phyloP scores from a whole-genome alignment of 2,113 vertebrate genomes.

The Equus quagga region DNA sequence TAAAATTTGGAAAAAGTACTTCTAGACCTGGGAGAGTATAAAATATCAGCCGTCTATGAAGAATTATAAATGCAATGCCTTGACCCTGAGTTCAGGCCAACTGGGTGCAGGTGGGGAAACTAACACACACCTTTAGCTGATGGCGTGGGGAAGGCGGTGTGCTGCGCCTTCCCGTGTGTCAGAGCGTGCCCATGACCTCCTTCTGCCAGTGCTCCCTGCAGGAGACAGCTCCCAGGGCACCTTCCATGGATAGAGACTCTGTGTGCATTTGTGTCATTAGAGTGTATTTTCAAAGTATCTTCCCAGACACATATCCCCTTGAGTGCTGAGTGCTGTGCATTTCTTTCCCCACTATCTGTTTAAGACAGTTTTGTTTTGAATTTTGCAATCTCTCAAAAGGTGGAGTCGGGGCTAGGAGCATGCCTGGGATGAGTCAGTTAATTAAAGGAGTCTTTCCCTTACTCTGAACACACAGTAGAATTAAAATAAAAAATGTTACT shows the following conservation, averaged over 20 bases:
- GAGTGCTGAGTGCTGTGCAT: neutral
- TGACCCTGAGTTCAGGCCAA: neutral
- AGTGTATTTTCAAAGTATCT: neutral
- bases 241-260: neutral
- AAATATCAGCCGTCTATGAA: neutral
- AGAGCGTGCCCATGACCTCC: accelerated
- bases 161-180: neutral
- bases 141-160: neutral
- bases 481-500: neutral
- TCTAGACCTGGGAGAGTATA: neutral
- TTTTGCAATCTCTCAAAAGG: neutral
- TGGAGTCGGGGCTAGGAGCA: neutral
- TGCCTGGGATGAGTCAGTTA: neutral
- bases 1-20: slow-evolving; percentile 60
- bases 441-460: neutral
- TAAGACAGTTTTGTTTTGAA: neutral
- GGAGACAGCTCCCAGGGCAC: neutral
- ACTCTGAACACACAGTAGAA: neutral
- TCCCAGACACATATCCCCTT: neutral
- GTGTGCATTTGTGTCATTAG: neutral
- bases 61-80: neutral
- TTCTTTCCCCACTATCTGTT: neutral
- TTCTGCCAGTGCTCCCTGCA: neutral
- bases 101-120: neutral
- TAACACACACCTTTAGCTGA: neutral